phyloP scores from a whole-genome alignment of 2,797 vertebrate genomes.

The Chloroceryle inda region DNA sequence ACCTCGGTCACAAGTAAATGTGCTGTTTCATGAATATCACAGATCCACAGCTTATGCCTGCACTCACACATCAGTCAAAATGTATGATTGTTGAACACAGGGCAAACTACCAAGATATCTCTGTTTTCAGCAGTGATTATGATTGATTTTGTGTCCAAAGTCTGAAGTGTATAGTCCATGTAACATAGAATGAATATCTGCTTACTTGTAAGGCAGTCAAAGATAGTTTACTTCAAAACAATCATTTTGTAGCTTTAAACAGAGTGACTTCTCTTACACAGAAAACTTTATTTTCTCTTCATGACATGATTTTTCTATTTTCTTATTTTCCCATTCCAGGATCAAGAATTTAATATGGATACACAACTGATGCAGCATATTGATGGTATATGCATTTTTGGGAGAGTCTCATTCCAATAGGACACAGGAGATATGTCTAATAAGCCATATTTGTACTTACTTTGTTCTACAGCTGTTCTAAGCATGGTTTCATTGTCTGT shows the following conservation, averaged over 20 bases:
- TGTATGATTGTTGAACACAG: fast-evolving
- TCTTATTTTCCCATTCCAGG: background rate
- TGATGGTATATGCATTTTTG: background rate
- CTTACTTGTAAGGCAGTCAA: background rate
- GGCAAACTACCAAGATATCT: background rate
- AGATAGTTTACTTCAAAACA: background rate
- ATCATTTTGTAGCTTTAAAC: background rate
- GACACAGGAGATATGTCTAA: background rate
- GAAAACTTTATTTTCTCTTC: background rate
- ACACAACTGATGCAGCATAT: background rate
- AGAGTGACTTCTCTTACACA: background rate
- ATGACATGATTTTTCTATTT: background rate
- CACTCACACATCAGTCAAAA: background rate
- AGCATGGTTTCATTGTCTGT: background rate
- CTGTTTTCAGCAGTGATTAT: background rate
- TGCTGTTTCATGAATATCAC: background rate
- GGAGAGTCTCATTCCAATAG: background rate
- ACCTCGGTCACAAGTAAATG: fast-evolving
- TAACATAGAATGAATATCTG: background rate
- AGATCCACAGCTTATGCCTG: background rate
- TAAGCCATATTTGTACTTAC: background rate
- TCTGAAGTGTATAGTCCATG: background rate
- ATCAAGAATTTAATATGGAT: background rate
- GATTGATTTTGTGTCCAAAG: background rate
- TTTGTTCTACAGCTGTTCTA: background rate